These are phyloP conservation scores for Empis livida DNA, from an alignment of 2,888 invertebrate genomes.

Conservation along the genomic window DNA sequence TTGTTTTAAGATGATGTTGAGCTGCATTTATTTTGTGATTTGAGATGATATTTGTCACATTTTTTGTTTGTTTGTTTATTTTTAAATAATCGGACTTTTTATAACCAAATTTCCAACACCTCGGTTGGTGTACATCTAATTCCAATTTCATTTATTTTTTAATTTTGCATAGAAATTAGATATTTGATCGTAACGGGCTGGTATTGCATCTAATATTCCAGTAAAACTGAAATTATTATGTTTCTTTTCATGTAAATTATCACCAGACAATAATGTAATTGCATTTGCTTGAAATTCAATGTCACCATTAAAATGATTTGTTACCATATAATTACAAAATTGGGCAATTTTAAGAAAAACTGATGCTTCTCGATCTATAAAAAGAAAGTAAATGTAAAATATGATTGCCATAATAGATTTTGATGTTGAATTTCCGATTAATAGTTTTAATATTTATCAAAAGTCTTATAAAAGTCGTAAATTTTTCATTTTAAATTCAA, in stretches of 20 bases:
- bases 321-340: slow-evolving; percentile 35
- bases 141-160: slow-evolving; percentile 46
- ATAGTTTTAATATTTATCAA: no score
- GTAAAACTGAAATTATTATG: slow-evolving; percentile 52
- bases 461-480: no score
- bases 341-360: slow-evolving; percentile 34
- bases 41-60: no score
- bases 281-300: slow-evolving; percentile 38
- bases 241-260: slow-evolving; percentile 31
- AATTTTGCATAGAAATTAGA: slow-evolving; percentile 74
- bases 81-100: no score
- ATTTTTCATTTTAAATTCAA: no score
- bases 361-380: slow-evolving; percentile 32
- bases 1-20: no score
- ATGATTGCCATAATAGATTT: no score
- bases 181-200: slow-evolving; percentile 70
- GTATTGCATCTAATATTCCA: slow-evolving; percentile 66
- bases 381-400: not conserved
- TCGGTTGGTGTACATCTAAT: no score
- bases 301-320: slow-evolving; percentile 39
- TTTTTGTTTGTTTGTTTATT: no score
- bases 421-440: no score
- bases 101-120: no score
- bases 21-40: no score
- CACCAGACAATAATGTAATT: slow-evolving; percentile 67